Percentiles rank a stretch among this genome's conserved stretches.
phyloP scores from a whole-genome alignment of 1,140 invertebrate species.

The Spodoptera litura region DNA sequence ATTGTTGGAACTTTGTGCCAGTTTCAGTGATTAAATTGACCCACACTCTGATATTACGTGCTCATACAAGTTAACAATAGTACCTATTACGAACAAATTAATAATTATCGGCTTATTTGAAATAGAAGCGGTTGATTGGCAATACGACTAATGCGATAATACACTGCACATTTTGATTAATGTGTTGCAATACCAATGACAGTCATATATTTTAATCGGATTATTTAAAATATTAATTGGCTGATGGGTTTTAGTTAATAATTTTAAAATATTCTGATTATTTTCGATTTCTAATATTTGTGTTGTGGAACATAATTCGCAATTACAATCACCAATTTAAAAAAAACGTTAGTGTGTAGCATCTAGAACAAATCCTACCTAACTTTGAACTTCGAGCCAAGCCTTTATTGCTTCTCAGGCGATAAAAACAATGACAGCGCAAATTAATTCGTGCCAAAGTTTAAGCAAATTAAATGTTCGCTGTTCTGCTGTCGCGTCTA shows the following conservation, averaged over 20 bases:
- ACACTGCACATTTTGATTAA: too few species aligned
- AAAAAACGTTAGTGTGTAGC: neutral
- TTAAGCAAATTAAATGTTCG: slow-evolving; percentile 36
- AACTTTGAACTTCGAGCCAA: neutral
- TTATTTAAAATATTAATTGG: too few species aligned
- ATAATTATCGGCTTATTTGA: neutral
- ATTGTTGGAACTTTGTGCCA: slow-evolving; percentile 7
- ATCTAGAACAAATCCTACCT: too few species aligned
- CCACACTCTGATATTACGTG: neutral
- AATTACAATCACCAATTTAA: neutral
- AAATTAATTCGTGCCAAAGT: slow-evolving; percentile 35
- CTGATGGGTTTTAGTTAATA: too few species aligned
- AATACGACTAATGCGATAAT: too few species aligned
- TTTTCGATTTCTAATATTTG: too few species aligned
- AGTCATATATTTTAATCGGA: too few species aligned
- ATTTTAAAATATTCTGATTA: too few species aligned
- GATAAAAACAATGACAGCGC: slow-evolving; percentile 28
- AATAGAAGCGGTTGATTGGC: too few species aligned
- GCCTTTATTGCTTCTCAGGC: slow-evolving; percentile 12
- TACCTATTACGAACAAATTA: too few species aligned
- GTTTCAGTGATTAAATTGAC: slow-evolving; percentile 33
- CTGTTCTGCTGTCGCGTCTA: slow-evolving; percentile 6
- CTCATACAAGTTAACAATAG: too few species aligned
- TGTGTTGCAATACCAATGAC: too few species aligned
- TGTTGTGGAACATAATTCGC: neutral